Base-by-base conservation (phyloP, 2,888 invertebrate species). In the Lissonota sp. region DNA sequence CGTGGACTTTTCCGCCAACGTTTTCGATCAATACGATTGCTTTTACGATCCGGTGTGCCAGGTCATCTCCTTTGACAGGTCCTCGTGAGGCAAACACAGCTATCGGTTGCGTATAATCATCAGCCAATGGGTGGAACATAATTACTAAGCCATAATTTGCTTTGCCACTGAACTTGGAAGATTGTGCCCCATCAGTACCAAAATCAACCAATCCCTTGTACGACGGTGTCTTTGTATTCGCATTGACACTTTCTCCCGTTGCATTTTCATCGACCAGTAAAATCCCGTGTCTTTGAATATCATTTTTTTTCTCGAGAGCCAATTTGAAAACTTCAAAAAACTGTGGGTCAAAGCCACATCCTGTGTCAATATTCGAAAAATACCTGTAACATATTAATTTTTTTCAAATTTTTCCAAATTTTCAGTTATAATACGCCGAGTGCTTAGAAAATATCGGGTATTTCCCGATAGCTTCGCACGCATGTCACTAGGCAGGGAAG, bases 261-360 rank as follows among this genome's bases (percentile, higher is more conserved):
- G 26, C 26, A 46, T 84, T 85, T 80, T 84, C 84, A 42, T 85
- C 84, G 5, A 85, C 5, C 0, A 83, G 39, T 14, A 85, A 63
- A 42, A 80, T 66, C 4, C 80, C 84, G 12, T 85, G 80, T 55
- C 70, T 75, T 73, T 84, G 64, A 8, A 12, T 67, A 6, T 80
- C 75, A 39, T 51, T n/a, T 76, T 80, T 85, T 39, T 80, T 74
- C 0, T 51, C 26, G 0, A 85, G 63, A 26, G 62, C 12, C 58
- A 67, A 42, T 60, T 78, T 74, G 1, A 86, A 73, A 6, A 82
- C 55, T n/a, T 84, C 79, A 53, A 85, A 84, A 57, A 86, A 85
- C 53, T 70, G 69, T 10, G 46, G 44, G n/a, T 83, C 86, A 57
- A 85, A 86, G 0, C 84, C 84, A 58, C 86, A 86, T 0, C 44